Percentiles rank a stretch among this genome's conserved stretches.
Evolutionary conservation across 1,140 invertebrate genomes (phyloP).

Genomic region (Drosophila punjabiensis): DNA sequence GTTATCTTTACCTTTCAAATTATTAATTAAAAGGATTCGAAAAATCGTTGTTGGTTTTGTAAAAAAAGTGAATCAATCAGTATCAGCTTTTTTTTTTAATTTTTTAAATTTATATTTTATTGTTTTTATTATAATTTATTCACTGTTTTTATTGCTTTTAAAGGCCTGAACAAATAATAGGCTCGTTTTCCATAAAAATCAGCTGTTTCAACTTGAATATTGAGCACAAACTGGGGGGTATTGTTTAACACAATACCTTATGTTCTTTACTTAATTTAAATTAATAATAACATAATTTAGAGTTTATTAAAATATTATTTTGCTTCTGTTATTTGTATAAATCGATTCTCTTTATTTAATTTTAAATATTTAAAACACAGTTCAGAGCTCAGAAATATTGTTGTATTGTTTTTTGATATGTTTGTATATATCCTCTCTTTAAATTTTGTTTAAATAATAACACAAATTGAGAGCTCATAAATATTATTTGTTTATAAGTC

Average conservation of each 20-base stretch:
- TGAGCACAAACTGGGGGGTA: background rate
- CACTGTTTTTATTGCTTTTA: background rate
- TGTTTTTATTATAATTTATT: background rate
- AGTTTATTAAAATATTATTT: no score
- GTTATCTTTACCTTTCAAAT: background rate
- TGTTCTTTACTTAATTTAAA: no score
- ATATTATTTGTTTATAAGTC: background rate
- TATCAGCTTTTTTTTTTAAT: background rate
- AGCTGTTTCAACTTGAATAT: background rate
- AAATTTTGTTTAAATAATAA: no score
- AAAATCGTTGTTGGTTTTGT: background rate
- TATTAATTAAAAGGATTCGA: background rate
- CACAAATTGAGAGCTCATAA: background rate
- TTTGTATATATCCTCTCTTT: no score
- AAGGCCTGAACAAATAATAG: background rate
- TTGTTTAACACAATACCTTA: no score
- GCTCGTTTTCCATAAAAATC: background rate
- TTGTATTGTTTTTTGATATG: no score
- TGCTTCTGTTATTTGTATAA: no score
- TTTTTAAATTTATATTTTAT: background rate
- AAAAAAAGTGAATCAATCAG: background rate
- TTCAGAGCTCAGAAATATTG: no score
- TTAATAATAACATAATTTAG: no score
- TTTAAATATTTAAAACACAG: no score
- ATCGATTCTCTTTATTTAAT: no score